These are phyloP conservation scores for Puma concolor DNA, from an alignment of 2,113 vertebrate species.

Conservation along the genomic window DNA sequence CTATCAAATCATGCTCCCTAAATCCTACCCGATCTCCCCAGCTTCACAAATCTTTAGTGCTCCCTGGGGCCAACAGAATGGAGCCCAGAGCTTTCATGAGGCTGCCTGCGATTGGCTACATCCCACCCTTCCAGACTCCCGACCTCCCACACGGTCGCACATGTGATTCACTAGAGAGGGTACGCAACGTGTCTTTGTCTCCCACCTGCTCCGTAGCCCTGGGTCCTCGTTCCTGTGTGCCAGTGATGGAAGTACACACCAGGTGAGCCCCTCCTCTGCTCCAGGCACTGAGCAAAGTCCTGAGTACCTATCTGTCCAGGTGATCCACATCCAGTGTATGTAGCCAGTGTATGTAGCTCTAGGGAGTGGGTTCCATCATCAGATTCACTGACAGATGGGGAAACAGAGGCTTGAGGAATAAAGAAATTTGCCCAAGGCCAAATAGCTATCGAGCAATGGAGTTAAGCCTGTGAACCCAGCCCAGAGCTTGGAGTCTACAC, in stretches of 20 bases:
- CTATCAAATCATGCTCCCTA: not conserved
- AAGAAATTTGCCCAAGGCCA: not conserved
- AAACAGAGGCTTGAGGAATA: not conserved
- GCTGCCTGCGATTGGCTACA: not conserved
- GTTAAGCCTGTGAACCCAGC: not conserved
- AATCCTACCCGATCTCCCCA: not conserved
- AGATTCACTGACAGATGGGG: not conserved
- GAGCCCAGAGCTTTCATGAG: not conserved
- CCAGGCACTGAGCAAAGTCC: fast-evolving
- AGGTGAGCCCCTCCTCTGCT: not conserved
- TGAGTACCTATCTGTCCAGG: not conserved
- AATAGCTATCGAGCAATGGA: not conserved
- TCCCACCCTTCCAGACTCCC: not conserved
- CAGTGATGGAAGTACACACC: fast-evolving
- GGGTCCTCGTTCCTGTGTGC: not conserved
- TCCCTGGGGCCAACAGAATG: no score
- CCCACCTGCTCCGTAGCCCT: not conserved
- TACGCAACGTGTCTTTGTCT: fast-evolving
- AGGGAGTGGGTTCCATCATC: not conserved
- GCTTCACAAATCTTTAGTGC: not conserved
- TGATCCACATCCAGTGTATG: not conserved
- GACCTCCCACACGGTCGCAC: no score
- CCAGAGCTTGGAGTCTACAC: not conserved
- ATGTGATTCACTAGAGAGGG: fast-evolving
- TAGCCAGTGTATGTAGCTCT: not conserved